Conservation (phyloP, 2,797 vertebrate genomes). For the Mormyrus proboscirostris region DNA sequence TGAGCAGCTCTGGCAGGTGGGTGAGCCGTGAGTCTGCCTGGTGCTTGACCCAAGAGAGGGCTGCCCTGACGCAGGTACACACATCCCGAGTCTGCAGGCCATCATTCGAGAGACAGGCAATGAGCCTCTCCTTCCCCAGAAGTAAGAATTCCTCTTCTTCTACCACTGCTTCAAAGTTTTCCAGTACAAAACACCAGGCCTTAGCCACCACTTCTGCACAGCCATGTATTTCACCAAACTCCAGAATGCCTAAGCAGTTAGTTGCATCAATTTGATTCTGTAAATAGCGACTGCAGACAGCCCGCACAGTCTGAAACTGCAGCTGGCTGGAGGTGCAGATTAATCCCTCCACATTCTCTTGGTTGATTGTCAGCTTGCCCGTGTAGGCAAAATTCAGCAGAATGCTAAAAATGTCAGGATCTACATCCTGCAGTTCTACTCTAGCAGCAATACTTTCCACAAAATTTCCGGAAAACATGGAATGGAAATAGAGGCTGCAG, state of each 20-base stretch:
- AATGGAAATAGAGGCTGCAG: conserved; percentile 86
- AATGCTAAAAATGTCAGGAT: conserved; percentile 62
- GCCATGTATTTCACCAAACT: conserved; percentile 87
- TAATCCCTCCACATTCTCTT: conserved; percentile 82
- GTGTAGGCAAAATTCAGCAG: conserved; percentile 91
- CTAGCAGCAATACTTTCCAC: conserved; percentile 82
- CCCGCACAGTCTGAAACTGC: conserved; percentile 80
- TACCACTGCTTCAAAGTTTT: conserved; percentile 85
- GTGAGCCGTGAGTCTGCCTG: conserved; percentile 59
- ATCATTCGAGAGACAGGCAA: conserved; percentile 72
- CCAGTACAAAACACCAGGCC: conserved; percentile 83
- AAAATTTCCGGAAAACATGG: conserved; percentile 91
- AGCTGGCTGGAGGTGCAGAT: conserved; percentile 78
- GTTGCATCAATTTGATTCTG: conserved; percentile 89
- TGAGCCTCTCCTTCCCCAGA: conserved; percentile 69
- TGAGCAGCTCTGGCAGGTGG: conserved; percentile 73
- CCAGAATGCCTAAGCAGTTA: conserved; percentile 92
- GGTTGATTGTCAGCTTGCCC: conserved; percentile 87
- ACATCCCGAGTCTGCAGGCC: conserved; percentile 81
- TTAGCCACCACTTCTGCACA: conserved; percentile 87
- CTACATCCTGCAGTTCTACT: conserved; percentile 81
- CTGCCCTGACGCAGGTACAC: conserved; percentile 69
- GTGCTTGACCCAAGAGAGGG: conserved; percentile 80
- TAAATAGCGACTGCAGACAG: conserved; percentile 87
- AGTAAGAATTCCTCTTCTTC: conserved; percentile 83